Percentiles rank a stretch among this genome's conserved stretches.
Conservation (phyloP, 2,888 invertebrate genomes). For the Drosophila recens region DNA sequence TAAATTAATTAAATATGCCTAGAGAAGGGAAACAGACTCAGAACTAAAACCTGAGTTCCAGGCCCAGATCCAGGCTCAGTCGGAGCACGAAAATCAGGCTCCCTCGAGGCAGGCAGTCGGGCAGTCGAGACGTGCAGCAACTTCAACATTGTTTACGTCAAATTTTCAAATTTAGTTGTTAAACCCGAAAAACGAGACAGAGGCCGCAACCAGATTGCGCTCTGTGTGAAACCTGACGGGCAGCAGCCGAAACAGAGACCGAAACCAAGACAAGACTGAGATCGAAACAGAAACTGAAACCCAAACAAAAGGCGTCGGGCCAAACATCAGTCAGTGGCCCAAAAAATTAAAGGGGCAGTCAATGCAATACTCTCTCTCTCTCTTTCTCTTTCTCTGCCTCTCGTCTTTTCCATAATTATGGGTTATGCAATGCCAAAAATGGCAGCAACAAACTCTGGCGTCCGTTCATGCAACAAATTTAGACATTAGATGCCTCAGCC, state of each 20-base stretch:
- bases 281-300: slow-evolving; percentile 22
- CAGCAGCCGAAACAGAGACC: slow-evolving; percentile 15
- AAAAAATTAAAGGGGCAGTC: slow-evolving; percentile 13
- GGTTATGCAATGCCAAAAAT: slow-evolving; percentile 69
- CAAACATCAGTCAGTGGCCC: slow-evolving; percentile 58
- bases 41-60: slow-evolving; percentile 11
- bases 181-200: slow-evolving; percentile 79
- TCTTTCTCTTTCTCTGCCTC: slow-evolving; percentile 2
- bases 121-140: slow-evolving; percentile 31
- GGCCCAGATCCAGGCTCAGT: slow-evolving; percentile 18
- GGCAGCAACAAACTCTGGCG: slow-evolving; percentile 32
- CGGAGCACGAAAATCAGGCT: slow-evolving; percentile 42
- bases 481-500: slow-evolving; percentile 76
- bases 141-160: slow-evolving; percentile 76
- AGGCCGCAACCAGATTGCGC: slow-evolving; percentile 28
- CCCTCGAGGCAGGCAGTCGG: slow-evolving; percentile 55
- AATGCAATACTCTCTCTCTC: slow-evolving; percentile 6
- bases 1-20: slow-evolving; percentile 80
- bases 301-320: slow-evolving; percentile 72
- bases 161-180: slow-evolving; percentile 81
- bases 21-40: slow-evolving; percentile 23
- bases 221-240: slow-evolving; percentile 17
- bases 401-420: slow-evolving; percentile 60
- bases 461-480: slow-evolving; percentile 64
- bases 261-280: slow-evolving; percentile 13